These are phyloP conservation scores for Oscheius myriophilus DNA, from an alignment of 2,888 invertebrate genomes.

Conservation along the genomic window DNA sequence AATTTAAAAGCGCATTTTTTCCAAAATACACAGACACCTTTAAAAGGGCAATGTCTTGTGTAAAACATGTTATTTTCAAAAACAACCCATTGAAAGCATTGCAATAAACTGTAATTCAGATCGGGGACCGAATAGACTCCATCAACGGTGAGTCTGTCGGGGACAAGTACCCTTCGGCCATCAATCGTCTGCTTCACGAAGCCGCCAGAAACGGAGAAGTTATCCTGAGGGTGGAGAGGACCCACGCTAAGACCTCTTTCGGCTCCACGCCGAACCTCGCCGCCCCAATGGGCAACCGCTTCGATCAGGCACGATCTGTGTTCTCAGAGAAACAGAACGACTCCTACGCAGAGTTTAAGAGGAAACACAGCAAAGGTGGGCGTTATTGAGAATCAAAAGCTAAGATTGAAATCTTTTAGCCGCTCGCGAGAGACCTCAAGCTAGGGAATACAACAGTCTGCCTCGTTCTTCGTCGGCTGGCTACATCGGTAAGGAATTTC, in stretches of 20 bases:
- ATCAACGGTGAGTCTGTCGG: slow-evolving; percentile 69
- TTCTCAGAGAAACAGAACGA: slow-evolving; percentile 32
- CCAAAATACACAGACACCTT: too few relatives aligned
- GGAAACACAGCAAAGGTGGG: slow-evolving; percentile 38
- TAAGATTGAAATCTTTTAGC: slow-evolving; percentile 16
- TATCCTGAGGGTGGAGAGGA: slow-evolving; percentile 45
- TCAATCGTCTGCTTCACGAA: slow-evolving; percentile 68
- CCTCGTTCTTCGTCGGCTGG: slow-evolving; percentile 41
- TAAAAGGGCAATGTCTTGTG: too few relatives aligned
- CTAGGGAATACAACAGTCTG: slow-evolving; percentile 50
- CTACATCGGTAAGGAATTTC: slow-evolving; percentile 4
- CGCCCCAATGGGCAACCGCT: slow-evolving; percentile 5
- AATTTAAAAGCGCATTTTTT: too few relatives aligned
- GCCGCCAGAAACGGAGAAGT: slow-evolving; percentile 60
- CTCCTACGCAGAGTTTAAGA: slow-evolving; percentile 52
- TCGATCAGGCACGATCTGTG: slow-evolving; percentile 21
- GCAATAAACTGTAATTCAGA: too few relatives aligned
- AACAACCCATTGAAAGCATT: too few relatives aligned
- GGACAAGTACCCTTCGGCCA: slow-evolving; percentile 65
- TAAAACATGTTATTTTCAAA: too few relatives aligned
- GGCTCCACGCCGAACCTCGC: slow-evolving; percentile 24
- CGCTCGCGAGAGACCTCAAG: slow-evolving; percentile 33
- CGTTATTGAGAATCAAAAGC: neutral
- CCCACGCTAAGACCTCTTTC: slow-evolving; percentile 20
- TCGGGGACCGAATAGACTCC: slow-evolving; percentile 70